Conservation (phyloP, 2,888 invertebrate species). For the Trichacis sp. region DNA sequence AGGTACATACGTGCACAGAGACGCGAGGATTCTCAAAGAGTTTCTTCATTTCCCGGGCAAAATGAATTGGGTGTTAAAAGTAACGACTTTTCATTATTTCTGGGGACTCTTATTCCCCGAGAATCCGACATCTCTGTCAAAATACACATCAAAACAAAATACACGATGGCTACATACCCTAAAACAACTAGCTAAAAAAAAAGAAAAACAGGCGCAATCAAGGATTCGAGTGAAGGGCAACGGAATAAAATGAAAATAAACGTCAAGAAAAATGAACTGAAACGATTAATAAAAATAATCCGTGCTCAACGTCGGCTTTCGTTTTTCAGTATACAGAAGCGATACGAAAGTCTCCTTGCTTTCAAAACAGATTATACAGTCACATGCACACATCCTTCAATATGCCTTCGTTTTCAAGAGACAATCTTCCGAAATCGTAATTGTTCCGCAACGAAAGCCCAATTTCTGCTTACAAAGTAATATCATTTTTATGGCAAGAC, state of each 20-base stretch:
- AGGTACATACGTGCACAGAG: conserved; percentile 23
- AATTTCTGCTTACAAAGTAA: conserved; percentile 9
- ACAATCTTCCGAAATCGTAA: no score
- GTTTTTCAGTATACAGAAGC: conserved; percentile 40
- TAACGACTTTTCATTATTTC: no score
- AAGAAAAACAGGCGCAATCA: conserved; percentile 49
- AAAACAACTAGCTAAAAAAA: conserved; percentile 51
- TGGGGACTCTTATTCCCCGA: not conserved
- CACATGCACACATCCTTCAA: conserved; percentile 52
- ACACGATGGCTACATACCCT: conserved; percentile 42
- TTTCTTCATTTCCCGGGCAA: not conserved
- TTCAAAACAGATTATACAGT: conserved; percentile 45
- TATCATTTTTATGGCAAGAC: no score
- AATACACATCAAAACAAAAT: conserved; percentile 16
- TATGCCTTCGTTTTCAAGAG: conserved; percentile 29
- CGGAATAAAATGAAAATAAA: conserved; percentile 37
- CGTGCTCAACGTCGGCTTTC: conserved; percentile 53
- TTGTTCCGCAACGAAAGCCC: conserved; percentile 30
- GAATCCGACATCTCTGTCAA: conserved; percentile 10
- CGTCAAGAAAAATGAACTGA: conserved; percentile 45
- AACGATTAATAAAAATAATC: conserved; percentile 53
- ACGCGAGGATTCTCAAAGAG: conserved; percentile 4
- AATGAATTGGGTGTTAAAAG: not conserved
- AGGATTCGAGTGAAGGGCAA: conserved; percentile 43
- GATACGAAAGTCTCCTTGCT: conserved; percentile 29